phyloP scores from a whole-genome alignment of 2,113 vertebrate genomes.

The Maccullochella peelii region DNA sequence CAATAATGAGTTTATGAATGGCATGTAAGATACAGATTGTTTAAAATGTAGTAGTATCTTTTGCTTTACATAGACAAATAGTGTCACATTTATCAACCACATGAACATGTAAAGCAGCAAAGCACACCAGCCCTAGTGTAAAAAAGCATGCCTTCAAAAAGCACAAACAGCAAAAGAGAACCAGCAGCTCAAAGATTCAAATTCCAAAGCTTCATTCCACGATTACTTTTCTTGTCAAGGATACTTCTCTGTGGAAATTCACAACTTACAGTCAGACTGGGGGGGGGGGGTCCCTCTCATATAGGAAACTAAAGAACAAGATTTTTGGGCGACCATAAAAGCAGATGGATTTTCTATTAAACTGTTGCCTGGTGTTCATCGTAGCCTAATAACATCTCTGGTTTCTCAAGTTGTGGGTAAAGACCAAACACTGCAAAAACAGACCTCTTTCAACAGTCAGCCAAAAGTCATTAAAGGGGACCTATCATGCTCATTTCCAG shows the following conservation, averaged over 20 bases:
- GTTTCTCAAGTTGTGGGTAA: not conserved
- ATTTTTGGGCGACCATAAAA: not conserved
- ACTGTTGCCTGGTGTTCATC: not conserved
- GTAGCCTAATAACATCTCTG: not conserved
- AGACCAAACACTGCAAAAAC: not conserved
- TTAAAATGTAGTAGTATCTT: constrained; percentile 47
- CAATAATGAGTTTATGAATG: not conserved
- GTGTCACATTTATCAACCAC: constrained; percentile 39
- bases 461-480: not conserved
- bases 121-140: constrained; percentile 22
- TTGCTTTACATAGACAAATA: constrained; percentile 39
- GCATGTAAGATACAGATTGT: not conserved
- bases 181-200: constrained; percentile 20
- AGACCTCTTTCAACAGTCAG: not conserved
- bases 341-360: not conserved
- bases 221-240: constrained; percentile 50
- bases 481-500: not conserved
- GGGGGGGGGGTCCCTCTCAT: not conserved
- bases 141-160: constrained; percentile 60
- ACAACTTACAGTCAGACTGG: not conserved
- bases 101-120: constrained; percentile 27
- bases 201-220: constrained; percentile 53
- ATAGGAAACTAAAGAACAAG: not conserved
- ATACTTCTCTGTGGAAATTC: constrained; percentile 63
- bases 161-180: constrained; percentile 13